phyloP scores from a whole-genome alignment of 2,888 invertebrate genomes.

The Ectropis crepuscularia region DNA sequence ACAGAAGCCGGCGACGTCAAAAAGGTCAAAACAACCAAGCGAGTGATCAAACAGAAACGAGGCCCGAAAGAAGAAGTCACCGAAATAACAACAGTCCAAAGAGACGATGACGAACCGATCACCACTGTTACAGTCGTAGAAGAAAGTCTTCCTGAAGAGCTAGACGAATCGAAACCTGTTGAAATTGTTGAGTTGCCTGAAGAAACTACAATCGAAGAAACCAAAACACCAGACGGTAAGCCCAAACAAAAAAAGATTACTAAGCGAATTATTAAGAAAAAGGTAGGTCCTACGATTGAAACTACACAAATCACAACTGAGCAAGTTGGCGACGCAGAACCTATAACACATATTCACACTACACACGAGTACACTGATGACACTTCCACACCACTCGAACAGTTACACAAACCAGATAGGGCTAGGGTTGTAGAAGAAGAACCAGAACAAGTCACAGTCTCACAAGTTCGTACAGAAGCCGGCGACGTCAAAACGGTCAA shows the following conservation, averaged over 20 bases:
- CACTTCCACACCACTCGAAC: conserved; percentile 38
- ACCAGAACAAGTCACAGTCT: conserved; percentile 47
- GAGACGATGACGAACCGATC: conserved; percentile 62
- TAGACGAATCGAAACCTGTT: neutral
- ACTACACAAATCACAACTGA: conserved; percentile 54
- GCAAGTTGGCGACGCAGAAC: conserved; percentile 46
- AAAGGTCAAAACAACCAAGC: conserved; percentile 24
- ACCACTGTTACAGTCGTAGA: conserved; percentile 58
- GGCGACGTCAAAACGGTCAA: conserved; percentile 45
- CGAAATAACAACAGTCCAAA: conserved; percentile 73
- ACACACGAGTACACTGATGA: conserved; percentile 45
- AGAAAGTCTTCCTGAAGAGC: conserved; percentile 57
- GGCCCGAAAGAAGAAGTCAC: conserved; percentile 60
- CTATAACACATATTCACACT: conserved; percentile 52
- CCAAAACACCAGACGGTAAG: conserved; percentile 53
- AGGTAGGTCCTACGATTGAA: conserved; percentile 65
- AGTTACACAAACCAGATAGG: conserved; percentile 29
- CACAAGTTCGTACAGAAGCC: conserved; percentile 43
- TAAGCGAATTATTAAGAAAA: conserved; percentile 52
- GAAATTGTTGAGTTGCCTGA: conserved; percentile 60
- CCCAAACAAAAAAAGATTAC: conserved; percentile 56
- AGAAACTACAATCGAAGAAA: conserved; percentile 52
- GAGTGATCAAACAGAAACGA: conserved; percentile 17
- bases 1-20: conserved; percentile 54
- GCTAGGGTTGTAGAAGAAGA: conserved; percentile 44